A percentile compares a stretch with the other conserved stretches of the same genome.
Evolutionary conservation across 2,797 vertebrate species (phyloP).

Genomic region (Acridotheres tristis): DNA sequence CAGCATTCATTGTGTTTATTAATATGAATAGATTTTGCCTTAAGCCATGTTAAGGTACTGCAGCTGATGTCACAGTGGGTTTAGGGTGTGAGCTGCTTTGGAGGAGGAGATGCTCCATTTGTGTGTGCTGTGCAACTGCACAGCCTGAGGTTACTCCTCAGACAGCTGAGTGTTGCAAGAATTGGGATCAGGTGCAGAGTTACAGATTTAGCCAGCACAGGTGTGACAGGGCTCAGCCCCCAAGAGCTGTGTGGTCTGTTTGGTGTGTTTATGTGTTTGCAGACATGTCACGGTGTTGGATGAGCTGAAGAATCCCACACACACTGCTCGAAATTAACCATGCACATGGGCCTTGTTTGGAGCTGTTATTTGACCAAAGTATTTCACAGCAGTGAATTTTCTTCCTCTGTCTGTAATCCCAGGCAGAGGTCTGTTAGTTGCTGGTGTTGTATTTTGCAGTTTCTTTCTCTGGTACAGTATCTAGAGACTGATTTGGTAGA

Average conservation of each 20-base stretch:
- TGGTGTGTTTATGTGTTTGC: not conserved
- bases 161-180: not conserved
- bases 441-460: not conserved
- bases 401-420: not conserved
- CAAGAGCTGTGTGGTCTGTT: not conserved
- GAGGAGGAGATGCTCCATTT: not conserved
- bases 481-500: not conserved
- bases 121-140: not conserved
- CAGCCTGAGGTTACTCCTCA: not conserved
- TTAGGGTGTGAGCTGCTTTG: not conserved
- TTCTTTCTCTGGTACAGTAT: not conserved
- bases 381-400: not conserved
- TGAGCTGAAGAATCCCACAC: not conserved
- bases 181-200: not conserved
- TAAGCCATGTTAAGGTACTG: not conserved
- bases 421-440: not conserved
- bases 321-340: accelerated
- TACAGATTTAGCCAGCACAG: not conserved
- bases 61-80: not conserved
- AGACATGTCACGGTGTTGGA: accelerated
- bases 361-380: not conserved
- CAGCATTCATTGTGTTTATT: not conserved
- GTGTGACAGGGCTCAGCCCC: not conserved
- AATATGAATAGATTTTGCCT: not conserved
- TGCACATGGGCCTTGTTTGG: accelerated